A percentile compares a stretch with the other conserved stretches of the same genome.
phyloP scores from a whole-genome alignment of 2,113 vertebrate species.

The Anthoscopus minutus region DNA sequence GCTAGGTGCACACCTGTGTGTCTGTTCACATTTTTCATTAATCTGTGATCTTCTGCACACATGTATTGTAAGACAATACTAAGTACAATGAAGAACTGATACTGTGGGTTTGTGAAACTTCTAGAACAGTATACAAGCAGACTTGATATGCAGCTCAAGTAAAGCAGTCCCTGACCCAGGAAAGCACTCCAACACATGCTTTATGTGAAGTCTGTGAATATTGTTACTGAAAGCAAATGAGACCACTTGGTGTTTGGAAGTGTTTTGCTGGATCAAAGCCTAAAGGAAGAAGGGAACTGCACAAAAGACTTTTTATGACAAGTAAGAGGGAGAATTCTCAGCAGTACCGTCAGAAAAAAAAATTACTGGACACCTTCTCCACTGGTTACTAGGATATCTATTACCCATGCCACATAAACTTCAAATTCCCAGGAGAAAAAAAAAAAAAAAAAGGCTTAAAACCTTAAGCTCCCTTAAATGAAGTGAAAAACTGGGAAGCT shows the following conservation, averaged over 20 bases:
- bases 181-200: conserved; percentile 33
- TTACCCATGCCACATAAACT: not conserved
- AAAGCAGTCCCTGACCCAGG: conserved; percentile 10
- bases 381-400: not conserved
- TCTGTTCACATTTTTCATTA: not conserved
- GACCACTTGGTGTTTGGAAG: conserved; percentile 16
- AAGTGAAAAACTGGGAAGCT: not conserved
- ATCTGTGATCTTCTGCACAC: not conserved
- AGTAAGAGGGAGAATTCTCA: not conserved
- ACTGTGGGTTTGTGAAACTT: not conserved
- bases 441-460: not conserved
- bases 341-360: not conserved
- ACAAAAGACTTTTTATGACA: conserved; percentile 23
- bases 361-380: not conserved
- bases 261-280: conserved; percentile 29
- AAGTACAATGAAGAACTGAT: not conserved
- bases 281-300: not conserved
- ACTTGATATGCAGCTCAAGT: conserved; percentile 1
- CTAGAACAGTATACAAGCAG: not conserved
- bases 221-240: conserved; percentile 51
- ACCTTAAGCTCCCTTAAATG: not conserved
- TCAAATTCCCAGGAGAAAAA: not conserved
- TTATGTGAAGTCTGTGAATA: conserved; percentile 36
- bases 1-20: not conserved
- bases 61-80: not conserved